Conservation (phyloP, 2,888 invertebrate genomes). For the Panorpa germanica region DNA sequence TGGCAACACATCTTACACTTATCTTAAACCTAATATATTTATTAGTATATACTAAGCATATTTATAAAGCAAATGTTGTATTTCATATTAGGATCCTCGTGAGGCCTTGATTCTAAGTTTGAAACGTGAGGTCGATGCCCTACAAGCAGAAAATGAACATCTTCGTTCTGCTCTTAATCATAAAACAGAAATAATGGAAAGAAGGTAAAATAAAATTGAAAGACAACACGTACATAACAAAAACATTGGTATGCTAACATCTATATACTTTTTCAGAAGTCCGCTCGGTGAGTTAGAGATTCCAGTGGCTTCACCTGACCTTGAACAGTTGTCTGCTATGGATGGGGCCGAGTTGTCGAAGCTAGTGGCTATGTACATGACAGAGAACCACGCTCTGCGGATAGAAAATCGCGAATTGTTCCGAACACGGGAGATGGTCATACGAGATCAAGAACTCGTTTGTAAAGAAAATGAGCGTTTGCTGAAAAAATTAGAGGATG, state of each 20-base stretch:
- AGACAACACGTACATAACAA: slow-evolving; percentile 3
- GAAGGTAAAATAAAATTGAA: not conserved
- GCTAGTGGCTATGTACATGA: slow-evolving; percentile 69
- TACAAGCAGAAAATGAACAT: slow-evolving; percentile 79
- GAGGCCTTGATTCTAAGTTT: slow-evolving; percentile 79
- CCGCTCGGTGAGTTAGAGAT: not conserved
- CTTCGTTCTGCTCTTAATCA: slow-evolving; percentile 55
- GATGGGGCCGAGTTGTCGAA: slow-evolving; percentile 67
- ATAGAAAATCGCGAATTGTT: slow-evolving; percentile 76
- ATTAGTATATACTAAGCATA: not conserved
- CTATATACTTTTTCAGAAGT: slow-evolving; percentile 4
- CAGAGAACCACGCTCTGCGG: slow-evolving; percentile 57
- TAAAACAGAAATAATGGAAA: slow-evolving; percentile 30
- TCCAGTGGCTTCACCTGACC: slow-evolving; percentile 27
- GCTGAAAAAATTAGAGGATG: slow-evolving; percentile 72
- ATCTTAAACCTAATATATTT: no score
- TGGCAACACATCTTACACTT: not conserved
- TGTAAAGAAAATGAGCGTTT: slow-evolving; percentile 82
- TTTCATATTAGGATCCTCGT: slow-evolving; percentile 56
- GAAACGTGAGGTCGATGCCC: slow-evolving; percentile 68
- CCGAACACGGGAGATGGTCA: slow-evolving; percentile 54
- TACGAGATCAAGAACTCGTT: slow-evolving; percentile 76
- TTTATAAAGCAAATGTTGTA: not conserved
- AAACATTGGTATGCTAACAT: not conserved
- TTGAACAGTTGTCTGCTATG: slow-evolving; percentile 53